A percentile compares a stretch with the other conserved stretches of the same genome.
phyloP scores from a whole-genome alignment of 2,888 invertebrate genomes.

The Melangyna quadrimaculata region DNA sequence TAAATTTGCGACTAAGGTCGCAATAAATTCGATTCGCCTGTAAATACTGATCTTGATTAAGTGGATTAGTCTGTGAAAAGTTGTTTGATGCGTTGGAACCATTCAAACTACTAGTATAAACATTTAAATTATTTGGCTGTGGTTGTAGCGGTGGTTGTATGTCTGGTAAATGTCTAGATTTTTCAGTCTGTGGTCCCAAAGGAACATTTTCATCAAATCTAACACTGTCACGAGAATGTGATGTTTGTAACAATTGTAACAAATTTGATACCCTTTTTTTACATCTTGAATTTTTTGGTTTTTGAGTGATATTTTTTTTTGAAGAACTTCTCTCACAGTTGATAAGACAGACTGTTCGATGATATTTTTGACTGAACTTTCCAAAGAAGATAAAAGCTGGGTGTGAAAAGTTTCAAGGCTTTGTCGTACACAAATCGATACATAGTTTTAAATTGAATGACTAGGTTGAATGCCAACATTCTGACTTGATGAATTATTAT shows the following conservation, averaged over 20 bases:
- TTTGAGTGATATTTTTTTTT: background rate
- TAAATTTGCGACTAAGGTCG: background rate
- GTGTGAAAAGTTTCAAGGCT: background rate
- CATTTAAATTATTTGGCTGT: background rate
- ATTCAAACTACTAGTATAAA: background rate
- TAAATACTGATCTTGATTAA: background rate
- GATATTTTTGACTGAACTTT: background rate
- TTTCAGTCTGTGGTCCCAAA: background rate
- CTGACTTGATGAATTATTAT: background rate
- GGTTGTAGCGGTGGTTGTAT: background rate
- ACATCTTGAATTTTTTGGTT: background rate
- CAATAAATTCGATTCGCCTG: background rate
- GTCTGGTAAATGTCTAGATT: background rate
- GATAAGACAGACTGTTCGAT: background rate
- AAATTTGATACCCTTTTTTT: background rate
- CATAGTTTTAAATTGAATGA: background rate
- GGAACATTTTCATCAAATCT: background rate
- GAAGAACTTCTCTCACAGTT: background rate
- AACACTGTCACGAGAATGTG: background rate
- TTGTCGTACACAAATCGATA: background rate
- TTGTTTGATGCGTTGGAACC: background rate
- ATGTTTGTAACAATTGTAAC: background rate
- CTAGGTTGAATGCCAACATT: background rate
- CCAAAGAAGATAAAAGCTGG: background rate
- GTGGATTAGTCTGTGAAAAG: background rate